A percentile compares a stretch with the other conserved stretches of the same genome.
Evolutionary conservation across 1,140 invertebrate genomes (phyloP).

Genomic region (Orius insidiosus): DNA sequence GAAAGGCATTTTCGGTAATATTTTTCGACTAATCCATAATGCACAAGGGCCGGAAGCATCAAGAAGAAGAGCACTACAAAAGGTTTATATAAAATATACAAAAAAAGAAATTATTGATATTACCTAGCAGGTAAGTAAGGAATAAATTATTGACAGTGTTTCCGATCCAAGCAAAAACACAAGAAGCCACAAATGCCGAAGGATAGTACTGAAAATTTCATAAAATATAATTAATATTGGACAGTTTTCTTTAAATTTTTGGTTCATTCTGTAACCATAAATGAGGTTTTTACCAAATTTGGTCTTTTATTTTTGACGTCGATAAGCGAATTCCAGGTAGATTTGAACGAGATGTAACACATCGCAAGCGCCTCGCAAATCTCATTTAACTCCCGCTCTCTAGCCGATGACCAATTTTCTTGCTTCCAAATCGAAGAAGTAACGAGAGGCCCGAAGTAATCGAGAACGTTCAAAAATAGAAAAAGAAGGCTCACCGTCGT

Average conservation of each 20-base stretch:
- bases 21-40: constrained; percentile 9
- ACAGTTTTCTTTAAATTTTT: no score
- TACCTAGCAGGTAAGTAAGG: constrained; percentile 51
- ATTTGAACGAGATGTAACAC: constrained; percentile 29
- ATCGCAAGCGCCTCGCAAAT: constrained; percentile 41
- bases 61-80: constrained; percentile 3
- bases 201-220: constrained; percentile 67
- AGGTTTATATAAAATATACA: no score
- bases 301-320: constrained; percentile 40
- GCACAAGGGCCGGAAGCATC: constrained; percentile 9
- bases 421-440: constrained; percentile 42
- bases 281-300: constrained; percentile 53
- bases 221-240: neutral
- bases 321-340: constrained; percentile 25
- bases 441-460: constrained; percentile 59
- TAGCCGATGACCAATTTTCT: constrained; percentile 54
- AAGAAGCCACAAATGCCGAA: constrained; percentile 40
- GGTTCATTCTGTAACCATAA: no score
- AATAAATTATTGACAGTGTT: constrained; percentile 63
- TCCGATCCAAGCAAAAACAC: constrained; percentile 57
- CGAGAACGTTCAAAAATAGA: constrained; percentile 47
- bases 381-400: constrained; percentile 63
- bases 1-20: constrained; percentile 7
- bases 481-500: constrained; percentile 56
- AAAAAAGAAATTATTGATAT: constrained; percentile 20